A percentile compares a stretch with the other conserved stretches of the same genome.
These are phyloP conservation scores for Neoniphon sammara DNA, from an alignment of 2,797 vertebrate genomes.

Conservation along the genomic window DNA sequence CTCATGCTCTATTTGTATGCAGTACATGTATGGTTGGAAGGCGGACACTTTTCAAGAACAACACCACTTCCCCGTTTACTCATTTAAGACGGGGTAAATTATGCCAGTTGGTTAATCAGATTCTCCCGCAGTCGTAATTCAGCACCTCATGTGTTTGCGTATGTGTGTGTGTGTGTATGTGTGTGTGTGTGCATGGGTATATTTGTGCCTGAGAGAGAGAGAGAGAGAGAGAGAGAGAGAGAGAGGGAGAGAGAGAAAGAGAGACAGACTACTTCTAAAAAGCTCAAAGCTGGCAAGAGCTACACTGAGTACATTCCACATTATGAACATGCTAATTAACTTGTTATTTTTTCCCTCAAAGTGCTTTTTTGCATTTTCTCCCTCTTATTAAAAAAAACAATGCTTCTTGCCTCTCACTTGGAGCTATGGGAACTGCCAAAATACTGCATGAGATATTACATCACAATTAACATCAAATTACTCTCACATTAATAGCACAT, in stretches of 20 bases:
- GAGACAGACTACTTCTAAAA: conserved; percentile 27
- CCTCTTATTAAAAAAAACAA: no score
- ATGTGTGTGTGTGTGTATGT: conserved; percentile 16
- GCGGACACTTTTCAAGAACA: conserved; percentile 57
- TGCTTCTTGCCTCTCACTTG: no score
- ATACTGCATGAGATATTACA: no score
- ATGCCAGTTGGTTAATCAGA: conserved; percentile 72
- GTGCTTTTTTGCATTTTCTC: neutral
- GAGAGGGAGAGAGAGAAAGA: conserved; percentile 12
- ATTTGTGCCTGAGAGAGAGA: conserved; percentile 18
- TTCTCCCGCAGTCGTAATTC: conserved; percentile 57
- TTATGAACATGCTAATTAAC: conserved; percentile 44
- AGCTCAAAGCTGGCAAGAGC: conserved; percentile 16
- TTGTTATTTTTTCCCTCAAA: conserved; percentile 8
- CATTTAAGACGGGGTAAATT: conserved; percentile 58
- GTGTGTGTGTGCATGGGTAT: neutral
- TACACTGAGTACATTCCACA: conserved; percentile 23
- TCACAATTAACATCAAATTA: no score
- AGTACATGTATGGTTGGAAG: conserved; percentile 26
- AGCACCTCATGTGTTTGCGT: conserved; percentile 34
- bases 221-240: conserved; percentile 29
- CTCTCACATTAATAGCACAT: neutral
- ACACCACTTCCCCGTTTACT: conserved; percentile 49
- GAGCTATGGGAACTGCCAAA: no score
- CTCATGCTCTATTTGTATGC: conserved; percentile 38